These are phyloP conservation scores for Xanthorhoe designata DNA, from an alignment of 2,888 invertebrate species.

Conservation along the genomic window DNA sequence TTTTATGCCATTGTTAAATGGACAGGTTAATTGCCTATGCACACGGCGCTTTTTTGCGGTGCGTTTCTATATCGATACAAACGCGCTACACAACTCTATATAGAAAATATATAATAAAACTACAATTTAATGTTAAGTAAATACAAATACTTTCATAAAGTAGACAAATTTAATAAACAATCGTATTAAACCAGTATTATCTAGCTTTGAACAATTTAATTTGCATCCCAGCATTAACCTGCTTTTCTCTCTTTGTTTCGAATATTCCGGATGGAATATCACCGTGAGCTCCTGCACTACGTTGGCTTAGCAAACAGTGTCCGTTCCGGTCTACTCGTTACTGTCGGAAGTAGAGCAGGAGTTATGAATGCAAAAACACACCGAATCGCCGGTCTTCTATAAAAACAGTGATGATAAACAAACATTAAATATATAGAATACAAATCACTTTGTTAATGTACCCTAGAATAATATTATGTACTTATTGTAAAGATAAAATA, in stretches of 20 bases:
- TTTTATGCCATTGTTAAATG: no score
- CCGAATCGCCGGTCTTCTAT: neutral
- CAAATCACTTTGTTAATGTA: neutral
- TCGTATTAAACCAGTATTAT: neutral
- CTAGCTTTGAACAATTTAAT: neutral
- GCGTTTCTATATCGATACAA: no score
- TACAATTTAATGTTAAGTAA: no score
- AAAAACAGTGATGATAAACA: constrained; percentile 2
- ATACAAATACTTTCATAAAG: no score
- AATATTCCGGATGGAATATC: constrained; percentile 7
- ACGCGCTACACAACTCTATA: no score
- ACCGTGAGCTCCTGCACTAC: constrained; percentile 40
- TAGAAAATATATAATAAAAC: no score
- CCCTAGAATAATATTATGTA: no score
- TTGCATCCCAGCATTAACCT: neutral
- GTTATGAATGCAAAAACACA: constrained; percentile 40
- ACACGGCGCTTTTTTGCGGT: no score
- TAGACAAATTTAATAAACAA: neutral
- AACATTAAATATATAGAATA: neutral
- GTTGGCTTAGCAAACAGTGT: constrained; percentile 54
- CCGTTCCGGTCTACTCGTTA: constrained; percentile 73
- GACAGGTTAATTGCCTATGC: no score
- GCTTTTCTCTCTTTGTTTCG: neutral
- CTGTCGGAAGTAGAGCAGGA: constrained; percentile 45
- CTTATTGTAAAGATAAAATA: no score